Base-by-base conservation (phyloP, 2,888 invertebrate genomes). In the Megamerina dolium region DNA sequence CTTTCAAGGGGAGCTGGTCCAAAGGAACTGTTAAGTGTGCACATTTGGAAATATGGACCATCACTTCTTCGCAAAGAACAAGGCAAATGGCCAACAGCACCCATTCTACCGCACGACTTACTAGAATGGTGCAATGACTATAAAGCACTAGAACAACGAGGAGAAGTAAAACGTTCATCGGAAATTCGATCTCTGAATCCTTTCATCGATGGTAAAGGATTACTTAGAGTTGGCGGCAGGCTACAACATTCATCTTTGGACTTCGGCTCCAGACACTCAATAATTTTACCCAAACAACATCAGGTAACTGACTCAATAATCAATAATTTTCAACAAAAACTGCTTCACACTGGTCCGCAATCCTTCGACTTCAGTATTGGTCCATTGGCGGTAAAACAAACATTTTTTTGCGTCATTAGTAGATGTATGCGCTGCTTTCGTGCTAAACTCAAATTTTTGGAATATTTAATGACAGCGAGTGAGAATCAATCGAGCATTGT, bases 221-320 rank as follows among this genome's bases (percentile, higher is more conserved):
- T 42, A n/a, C 34, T 46, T 17, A 37, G 42, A 14, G 42, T 42
- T 33, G 32, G 43, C 27, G 43, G 43, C 18, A 10, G 37, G 18
- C 17, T 43, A 13, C 33, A 33, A 17, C 10, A 33, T 16, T 33
- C 33, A 33, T 16, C 5, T 33, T 33, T 14, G 12, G 26, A 27
- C 26, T 23, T 33, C n/a, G n/a, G n/a, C n/a, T n/a, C n/a, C n/a
- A n/a, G n/a, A n/a, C n/a, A n/a, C n/a, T n/a, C n/a, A n/a, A n/a
- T n/a, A n/a, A n/a, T n/a, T n/a, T n/a, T n/a, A n/a, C n/a, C n/a
- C n/a, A 43, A 23, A 26, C 12, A 32, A 9, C 37, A 46, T 19
- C 42, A 37, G 5, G 26, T 46, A 12, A 46, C 41, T 3, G 37
- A 32, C 21, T 30, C 41, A 37, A 46, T 46, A 21, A 42, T 42